Base-by-base conservation (phyloP, 2,797 vertebrate species). In the Sebastiscus albofasciatus region DNA sequence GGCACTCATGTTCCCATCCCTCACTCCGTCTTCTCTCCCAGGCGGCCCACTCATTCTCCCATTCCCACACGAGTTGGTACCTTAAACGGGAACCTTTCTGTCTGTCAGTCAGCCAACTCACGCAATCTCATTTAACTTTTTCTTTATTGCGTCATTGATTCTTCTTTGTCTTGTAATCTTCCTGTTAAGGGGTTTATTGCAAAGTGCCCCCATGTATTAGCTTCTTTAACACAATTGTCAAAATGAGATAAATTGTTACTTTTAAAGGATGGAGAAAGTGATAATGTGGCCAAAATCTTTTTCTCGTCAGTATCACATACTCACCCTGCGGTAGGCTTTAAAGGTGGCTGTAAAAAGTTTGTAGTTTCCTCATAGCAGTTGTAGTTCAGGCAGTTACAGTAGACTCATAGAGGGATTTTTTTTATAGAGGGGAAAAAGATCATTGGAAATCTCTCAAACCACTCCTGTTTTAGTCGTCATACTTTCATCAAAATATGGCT, bases 41-140 rank as follows among this genome's bases (percentile, higher is more conserved):
- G 74, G 74, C 81, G n/a, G 72, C 79, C 81, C 79, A 70, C 86
- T 82, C 75, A 49, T 84, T 78, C 71, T 81, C 72, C 55, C 74
- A 82, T 92, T 96, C 92, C 91, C 93, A 94, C 33, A 82, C 81
- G 75, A 91, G 86, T 20, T 18, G 87, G 59, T 85, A 73, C 87
- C 85, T 88, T 90, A 90, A 87, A 87, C 77, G 76, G 90, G 82
- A 82, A 70, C 78, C 67, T 88, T 90, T 86, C 91, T 88, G 84
- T 82, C 60, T 75, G 61, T 87, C 79, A 75, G 29, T 88, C 85
- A 84, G 75, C 12, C 67, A 72, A 46, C 60, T 60, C 83, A 56
- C 65, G 52, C 67, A 67, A 33, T 77, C 62, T 70, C 5, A 71
- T 65, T 80, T 67, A 60, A 16, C 58, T 71, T 74, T 14, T 42